phyloP scores from a whole-genome alignment of 1,140 invertebrate species.

The Cyclina sinensis region DNA sequence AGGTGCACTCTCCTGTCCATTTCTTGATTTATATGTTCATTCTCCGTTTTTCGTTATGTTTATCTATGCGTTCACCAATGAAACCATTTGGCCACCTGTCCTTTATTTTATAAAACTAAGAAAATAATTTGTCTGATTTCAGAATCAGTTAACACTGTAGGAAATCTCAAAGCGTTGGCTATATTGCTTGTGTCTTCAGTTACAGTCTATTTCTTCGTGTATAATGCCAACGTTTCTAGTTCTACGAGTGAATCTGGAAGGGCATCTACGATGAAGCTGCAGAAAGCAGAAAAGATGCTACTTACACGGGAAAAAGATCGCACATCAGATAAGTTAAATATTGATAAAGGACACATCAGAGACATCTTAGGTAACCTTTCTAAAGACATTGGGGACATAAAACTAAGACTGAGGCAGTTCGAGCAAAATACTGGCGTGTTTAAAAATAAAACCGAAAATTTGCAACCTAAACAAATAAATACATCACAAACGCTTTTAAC shows the following conservation, averaged over 20 bases:
- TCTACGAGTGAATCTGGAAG: neutral
- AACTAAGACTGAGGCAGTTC: neutral
- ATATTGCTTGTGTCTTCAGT: neutral
- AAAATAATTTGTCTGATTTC: neutral
- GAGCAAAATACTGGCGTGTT: neutral
- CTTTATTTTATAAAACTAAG: too few species aligned
- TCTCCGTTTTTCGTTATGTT: too few species aligned
- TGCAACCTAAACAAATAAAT: neutral
- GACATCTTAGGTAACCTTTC: neutral
- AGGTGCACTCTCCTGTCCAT: too few species aligned
- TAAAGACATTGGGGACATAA: neutral
- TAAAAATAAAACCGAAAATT: too few species aligned
- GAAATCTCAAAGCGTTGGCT: neutral
- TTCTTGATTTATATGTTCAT: too few species aligned
- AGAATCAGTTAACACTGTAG: neutral
- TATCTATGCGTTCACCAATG: too few species aligned
- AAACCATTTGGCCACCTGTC: too few species aligned
- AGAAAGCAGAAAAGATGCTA: neutral
- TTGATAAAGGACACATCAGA: neutral
- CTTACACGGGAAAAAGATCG: neutral
- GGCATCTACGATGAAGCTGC: neutral
- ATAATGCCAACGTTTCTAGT: neutral
- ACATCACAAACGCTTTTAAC: constrained; percentile 1
- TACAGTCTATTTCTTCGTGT: neutral
- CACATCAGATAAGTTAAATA: neutral